A percentile compares a stretch with the other conserved stretches of the same genome.
These are phyloP conservation scores for Argopecten irradians DNA, from an alignment of 1,140 invertebrate genomes.

Conservation along the genomic window DNA sequence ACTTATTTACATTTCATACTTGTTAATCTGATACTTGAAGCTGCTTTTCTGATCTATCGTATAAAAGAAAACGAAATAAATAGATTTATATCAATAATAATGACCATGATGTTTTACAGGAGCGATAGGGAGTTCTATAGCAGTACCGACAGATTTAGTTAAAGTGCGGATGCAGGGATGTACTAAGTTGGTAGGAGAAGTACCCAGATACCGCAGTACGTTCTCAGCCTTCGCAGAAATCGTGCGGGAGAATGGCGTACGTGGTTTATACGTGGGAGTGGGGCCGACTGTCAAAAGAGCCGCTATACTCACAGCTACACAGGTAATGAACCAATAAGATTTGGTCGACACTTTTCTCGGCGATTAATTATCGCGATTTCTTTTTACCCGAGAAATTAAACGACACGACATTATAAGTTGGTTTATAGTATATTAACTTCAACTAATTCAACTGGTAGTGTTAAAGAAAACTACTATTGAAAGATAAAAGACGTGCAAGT, in stretches of 20 bases:
- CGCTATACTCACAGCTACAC: slow-evolving; percentile 62
- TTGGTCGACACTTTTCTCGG: no score
- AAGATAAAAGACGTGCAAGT: no score
- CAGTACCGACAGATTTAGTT: slow-evolving; percentile 67
- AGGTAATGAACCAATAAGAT: no score
- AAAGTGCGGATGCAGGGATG: slow-evolving; percentile 66
- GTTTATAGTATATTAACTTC: no score
- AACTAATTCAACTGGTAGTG: no score
- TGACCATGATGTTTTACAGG: slow-evolving; percentile 55
- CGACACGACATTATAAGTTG: no score
- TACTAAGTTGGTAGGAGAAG: slow-evolving; percentile 40
- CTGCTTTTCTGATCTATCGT: not conserved
- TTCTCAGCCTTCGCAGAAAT: slow-evolving; percentile 62
- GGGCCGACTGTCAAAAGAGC: slow-evolving; percentile 66
- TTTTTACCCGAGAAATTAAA: no score
- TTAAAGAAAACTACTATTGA: no score
- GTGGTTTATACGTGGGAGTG: slow-evolving; percentile 60
- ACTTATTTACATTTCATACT: no score
- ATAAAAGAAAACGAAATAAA: not conserved
- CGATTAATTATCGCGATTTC: no score
- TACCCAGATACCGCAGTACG: slow-evolving; percentile 53
- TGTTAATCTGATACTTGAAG: not conserved
- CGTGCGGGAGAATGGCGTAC: slow-evolving; percentile 51
- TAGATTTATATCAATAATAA: not conserved
- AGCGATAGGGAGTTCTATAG: slow-evolving; percentile 65